These are phyloP conservation scores for Spodoptera littoralis DNA, from an alignment of 2,888 invertebrate genomes.

Conservation along the genomic window DNA sequence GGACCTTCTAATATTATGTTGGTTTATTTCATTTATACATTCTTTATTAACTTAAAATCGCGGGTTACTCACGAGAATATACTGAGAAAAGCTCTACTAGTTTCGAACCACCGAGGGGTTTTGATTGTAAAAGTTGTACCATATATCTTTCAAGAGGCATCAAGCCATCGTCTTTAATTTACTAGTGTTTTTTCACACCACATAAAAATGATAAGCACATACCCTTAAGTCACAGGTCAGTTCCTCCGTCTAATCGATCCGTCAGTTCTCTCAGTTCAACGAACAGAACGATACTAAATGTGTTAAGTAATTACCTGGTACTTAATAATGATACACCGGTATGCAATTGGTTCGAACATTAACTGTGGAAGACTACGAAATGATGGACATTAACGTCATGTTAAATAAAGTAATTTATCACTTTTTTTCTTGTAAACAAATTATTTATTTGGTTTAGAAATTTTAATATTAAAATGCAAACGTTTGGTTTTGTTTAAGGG, in stretches of 20 bases:
- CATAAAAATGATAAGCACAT: conserved; percentile 24
- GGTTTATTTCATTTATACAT: too few species aligned
- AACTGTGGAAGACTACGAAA: conserved; percentile 40
- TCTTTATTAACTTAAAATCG: too few species aligned
- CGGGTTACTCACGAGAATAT: too few species aligned
- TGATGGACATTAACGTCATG: conserved; percentile 5
- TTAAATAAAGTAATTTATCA: conserved; percentile 8
- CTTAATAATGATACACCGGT: conserved; percentile 40
- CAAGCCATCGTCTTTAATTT: too few species aligned
- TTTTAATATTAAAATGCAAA: too few species aligned
- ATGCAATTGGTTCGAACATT: conserved; percentile 52
- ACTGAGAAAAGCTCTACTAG: too few species aligned
- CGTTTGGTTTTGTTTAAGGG: too few species aligned
- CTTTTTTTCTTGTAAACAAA: neutral
- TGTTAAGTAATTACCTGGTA: conserved; percentile 67
- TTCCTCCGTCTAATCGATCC: conserved; percentile 55
- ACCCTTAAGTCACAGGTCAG: conserved; percentile 55
- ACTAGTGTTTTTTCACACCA: neutral
- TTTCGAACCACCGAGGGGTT: too few species aligned
- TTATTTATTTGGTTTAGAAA: too few species aligned
- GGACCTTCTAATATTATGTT: too few species aligned
- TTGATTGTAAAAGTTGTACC: too few species aligned
- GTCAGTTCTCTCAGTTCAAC: conserved; percentile 69
- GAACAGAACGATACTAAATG: conserved; percentile 64
- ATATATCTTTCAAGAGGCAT: too few species aligned